These are phyloP conservation scores for Melanerpes aurifrons DNA, from an alignment of 2,113 vertebrate species.

Conservation along the genomic window DNA sequence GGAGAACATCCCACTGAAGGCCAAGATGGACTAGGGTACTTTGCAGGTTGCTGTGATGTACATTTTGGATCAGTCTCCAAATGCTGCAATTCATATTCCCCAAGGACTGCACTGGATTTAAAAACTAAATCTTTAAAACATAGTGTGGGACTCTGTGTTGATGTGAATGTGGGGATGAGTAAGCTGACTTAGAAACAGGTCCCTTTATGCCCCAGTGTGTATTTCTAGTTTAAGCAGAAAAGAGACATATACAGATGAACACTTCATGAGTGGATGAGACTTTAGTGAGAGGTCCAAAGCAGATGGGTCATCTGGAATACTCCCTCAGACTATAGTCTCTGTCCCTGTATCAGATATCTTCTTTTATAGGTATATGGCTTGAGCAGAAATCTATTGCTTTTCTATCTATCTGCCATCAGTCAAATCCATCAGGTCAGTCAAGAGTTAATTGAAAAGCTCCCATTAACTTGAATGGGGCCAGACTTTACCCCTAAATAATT, in stretches of 20 bases:
- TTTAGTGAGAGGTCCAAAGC: background rate
- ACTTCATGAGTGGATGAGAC: background rate
- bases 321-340: background rate
- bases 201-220: background rate
- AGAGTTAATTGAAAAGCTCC: constrained; percentile 63
- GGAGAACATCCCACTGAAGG: background rate
- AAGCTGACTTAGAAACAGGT: background rate
- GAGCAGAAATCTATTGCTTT: background rate
- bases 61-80: background rate
- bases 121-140: background rate
- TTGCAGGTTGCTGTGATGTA: background rate
- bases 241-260: background rate
- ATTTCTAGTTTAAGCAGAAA: background rate
- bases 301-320: background rate
- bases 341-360: background rate
- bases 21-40: background rate
- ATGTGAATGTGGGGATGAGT: background rate
- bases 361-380: background rate
- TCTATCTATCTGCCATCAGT: background rate
- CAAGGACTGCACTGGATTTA: background rate
- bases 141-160: background rate
- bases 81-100: background rate
- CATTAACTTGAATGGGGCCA: constrained; percentile 56
- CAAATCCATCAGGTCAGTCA: constrained; percentile 29
- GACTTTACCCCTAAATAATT: constrained; percentile 67